A percentile compares a stretch with the other conserved stretches of the same genome.
phyloP scores from a whole-genome alignment of 2,113 vertebrate genomes.

The Loxodonta africana region DNA sequence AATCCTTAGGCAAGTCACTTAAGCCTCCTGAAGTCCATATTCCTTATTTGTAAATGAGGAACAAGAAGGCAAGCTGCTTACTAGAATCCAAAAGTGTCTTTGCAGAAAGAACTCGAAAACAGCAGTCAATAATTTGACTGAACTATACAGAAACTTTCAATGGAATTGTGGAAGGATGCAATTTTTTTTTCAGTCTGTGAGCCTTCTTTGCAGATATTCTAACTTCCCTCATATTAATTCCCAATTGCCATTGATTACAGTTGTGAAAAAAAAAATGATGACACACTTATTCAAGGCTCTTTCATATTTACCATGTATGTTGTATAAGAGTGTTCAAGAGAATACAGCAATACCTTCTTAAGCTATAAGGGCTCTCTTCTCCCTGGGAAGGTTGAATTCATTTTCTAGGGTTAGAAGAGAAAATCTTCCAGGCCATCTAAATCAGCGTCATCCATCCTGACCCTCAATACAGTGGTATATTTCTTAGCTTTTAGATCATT shows the following conservation, averaged over 20 bases:
- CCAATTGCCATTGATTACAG: neutral
- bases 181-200: neutral
- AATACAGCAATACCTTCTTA: neutral
- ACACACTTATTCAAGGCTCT: neutral
- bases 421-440: neutral
- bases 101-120: neutral
- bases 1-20: neutral
- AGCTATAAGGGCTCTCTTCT: neutral
- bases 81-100: neutral
- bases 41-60: neutral
- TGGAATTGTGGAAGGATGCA: neutral
- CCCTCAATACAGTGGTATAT: neutral
- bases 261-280: constrained; percentile 25
- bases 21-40: neutral
- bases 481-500: neutral
- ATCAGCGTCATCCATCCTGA: neutral
- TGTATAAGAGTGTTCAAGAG: neutral
- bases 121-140: neutral
- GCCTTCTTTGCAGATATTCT: constrained; percentile 26
- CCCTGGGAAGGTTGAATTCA: neutral
- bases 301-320: neutral
- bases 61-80: neutral
- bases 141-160: neutral
- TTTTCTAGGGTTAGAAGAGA: neutral
- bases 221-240: constrained; percentile 35